These are phyloP conservation scores for Nasonia giraulti DNA, from an alignment of 1,140 invertebrate genomes.

Conservation along the genomic window DNA sequence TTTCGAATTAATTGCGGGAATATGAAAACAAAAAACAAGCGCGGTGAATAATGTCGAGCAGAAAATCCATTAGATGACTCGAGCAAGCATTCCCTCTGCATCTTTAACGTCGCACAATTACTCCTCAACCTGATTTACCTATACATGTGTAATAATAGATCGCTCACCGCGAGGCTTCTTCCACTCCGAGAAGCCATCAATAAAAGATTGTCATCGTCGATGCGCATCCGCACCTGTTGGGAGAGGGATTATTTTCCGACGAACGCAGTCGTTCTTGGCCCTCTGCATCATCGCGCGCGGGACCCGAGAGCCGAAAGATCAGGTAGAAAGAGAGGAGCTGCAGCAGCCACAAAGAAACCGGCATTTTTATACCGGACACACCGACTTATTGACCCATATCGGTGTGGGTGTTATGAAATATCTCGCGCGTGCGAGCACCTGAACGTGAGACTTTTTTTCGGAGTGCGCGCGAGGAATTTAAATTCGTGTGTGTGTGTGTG, in stretches of 20 bases:
- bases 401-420: background rate
- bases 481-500: no score
- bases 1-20: background rate
- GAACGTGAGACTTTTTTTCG: background rate
- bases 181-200: background rate
- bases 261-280: background rate
- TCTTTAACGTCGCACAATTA: background rate
- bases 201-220: constrained; percentile 28
- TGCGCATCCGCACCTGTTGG: constrained; percentile 2
- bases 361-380: no score
- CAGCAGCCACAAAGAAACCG: background rate
- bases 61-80: no score
- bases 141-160: background rate
- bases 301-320: background rate
- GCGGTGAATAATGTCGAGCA: no score
- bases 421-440: no score
- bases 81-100: no score
- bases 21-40: no score
- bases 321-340: background rate
- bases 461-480: no score
- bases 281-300: no score
- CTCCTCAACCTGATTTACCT: background rate
- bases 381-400: background rate
- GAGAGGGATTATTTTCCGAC: background rate
- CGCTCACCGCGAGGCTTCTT: background rate